Conservation (phyloP, 2,888 invertebrate species). For the Cyaniris semiargus region DNA sequence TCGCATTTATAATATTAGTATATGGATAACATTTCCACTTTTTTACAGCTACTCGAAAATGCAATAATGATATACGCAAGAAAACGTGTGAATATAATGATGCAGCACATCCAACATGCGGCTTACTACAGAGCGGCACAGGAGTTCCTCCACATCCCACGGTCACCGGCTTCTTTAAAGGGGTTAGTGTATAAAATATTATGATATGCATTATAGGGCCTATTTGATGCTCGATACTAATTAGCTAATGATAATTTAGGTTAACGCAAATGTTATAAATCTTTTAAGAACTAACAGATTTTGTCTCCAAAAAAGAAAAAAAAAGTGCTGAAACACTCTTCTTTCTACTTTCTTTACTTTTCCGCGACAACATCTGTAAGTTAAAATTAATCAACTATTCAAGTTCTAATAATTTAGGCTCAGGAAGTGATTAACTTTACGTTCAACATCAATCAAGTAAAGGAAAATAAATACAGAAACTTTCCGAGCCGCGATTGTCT, state of each 20-base stretch:
- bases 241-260: no score
- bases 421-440: background rate
- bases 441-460: background rate
- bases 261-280: no score
- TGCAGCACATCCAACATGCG: conserved; percentile 57
- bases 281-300: no score
- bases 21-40: background rate
- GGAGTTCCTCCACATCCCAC: conserved; percentile 59
- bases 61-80: conserved; percentile 64
- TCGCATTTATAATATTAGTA: no score
- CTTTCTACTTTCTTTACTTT: no score
- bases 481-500: background rate
- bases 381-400: no score
- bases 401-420: background rate
- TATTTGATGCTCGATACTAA: no score
- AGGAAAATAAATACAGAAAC: background rate
- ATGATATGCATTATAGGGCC: no score
- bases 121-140: conserved; percentile 53
- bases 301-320: no score
- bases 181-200: conserved; percentile 43
- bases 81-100: conserved; percentile 58
- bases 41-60: conserved; percentile 57
- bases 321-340: no score
- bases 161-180: conserved; percentile 49
- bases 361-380: no score